A percentile compares a stretch with the other conserved stretches of the same genome.
Evolutionary conservation across 2,888 invertebrate species (phyloP).

Genomic region (Drosophila yooni): DNA sequence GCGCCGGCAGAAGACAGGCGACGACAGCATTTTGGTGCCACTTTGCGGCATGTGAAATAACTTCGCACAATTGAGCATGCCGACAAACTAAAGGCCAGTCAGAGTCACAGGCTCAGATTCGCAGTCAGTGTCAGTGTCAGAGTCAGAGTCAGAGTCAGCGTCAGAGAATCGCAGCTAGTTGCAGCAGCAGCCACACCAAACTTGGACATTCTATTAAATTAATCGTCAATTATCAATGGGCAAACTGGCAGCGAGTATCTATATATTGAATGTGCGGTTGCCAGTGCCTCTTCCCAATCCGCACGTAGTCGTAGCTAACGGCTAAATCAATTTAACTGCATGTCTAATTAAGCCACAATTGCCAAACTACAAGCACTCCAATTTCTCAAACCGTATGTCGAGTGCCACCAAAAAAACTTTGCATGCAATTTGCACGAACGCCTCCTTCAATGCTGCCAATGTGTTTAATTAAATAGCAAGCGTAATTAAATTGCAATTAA

Average conservation of each 20-base stretch:
- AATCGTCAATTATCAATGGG: constrained; percentile 79
- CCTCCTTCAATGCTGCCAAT: constrained; percentile 64
- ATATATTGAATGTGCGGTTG: constrained; percentile 39
- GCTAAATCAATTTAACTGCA: constrained; percentile 70
- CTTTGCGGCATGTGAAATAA: constrained; percentile 82
- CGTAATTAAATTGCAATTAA: constrained; percentile 83
- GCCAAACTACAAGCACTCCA: constrained; percentile 56
- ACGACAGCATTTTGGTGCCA: constrained; percentile 79
- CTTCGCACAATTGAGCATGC: constrained; percentile 81
- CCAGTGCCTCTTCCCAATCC: constrained; percentile 1
- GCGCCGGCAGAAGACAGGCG: constrained; percentile 34
- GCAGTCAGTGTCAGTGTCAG: constrained; percentile 13
- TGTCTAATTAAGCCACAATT: constrained; percentile 73
- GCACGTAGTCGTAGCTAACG: constrained; percentile 31
- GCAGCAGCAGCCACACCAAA: constrained; percentile 70
- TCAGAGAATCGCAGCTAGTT: constrained; percentile 25
- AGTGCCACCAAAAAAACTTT: constrained; percentile 50
- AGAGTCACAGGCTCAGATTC: constrained; percentile 5
- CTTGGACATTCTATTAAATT: constrained; percentile 82
- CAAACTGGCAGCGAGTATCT: constrained; percentile 33
- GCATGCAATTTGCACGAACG: constrained; percentile 73
- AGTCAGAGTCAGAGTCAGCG: constrained; percentile 11
- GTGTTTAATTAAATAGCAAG: constrained; percentile 83
- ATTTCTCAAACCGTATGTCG: constrained; percentile 18
- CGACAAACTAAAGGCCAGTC: constrained; percentile 54